A percentile compares a stretch with the other conserved stretches of the same genome.
Conservation (phyloP, 2,888 invertebrate genomes). For the Phortica magna region DNA sequence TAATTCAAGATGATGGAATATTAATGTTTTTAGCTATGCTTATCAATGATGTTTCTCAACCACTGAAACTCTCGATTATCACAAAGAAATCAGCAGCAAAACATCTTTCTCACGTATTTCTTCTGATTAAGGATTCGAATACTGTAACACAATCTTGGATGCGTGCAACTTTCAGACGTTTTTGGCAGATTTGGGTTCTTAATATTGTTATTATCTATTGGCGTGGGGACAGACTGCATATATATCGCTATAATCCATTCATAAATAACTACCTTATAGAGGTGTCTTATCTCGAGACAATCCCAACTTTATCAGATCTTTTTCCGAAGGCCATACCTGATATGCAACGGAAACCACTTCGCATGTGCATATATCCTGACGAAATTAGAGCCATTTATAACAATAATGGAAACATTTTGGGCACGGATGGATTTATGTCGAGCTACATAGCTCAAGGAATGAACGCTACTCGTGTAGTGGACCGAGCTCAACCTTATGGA, state of each 20-base stretch:
- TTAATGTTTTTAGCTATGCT: slow-evolving; percentile 73
- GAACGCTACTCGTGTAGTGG: slow-evolving; percentile 78
- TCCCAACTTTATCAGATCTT: slow-evolving; percentile 56
- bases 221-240: slow-evolving; percentile 72
- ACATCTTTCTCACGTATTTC: slow-evolving; percentile 70
- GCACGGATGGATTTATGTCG: slow-evolving; percentile 78
- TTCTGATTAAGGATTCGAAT: slow-evolving; percentile 64
- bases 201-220: slow-evolving; percentile 77
- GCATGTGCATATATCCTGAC: slow-evolving; percentile 75
- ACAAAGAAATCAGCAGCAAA: slow-evolving; percentile 73
- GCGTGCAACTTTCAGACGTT: slow-evolving; percentile 78
- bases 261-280: slow-evolving; percentile 76
- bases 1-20: slow-evolving; percentile 70
- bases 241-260: slow-evolving; percentile 80
- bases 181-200: slow-evolving; percentile 80
- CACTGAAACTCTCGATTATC: slow-evolving; percentile 65
- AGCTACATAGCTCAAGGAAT: slow-evolving; percentile 77
- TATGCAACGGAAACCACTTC: slow-evolving; percentile 70
- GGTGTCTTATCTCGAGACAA: slow-evolving; percentile 40
- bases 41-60: slow-evolving; percentile 66
- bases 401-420: slow-evolving; percentile 67
- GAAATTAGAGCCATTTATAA: slow-evolving; percentile 75
- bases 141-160: slow-evolving; percentile 69
- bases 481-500: slow-evolving; percentile 54
- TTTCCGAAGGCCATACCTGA: slow-evolving; percentile 71